These are phyloP conservation scores for Rhea americana DNA, from an alignment of 2,113 vertebrate species.

Conservation along the genomic window DNA sequence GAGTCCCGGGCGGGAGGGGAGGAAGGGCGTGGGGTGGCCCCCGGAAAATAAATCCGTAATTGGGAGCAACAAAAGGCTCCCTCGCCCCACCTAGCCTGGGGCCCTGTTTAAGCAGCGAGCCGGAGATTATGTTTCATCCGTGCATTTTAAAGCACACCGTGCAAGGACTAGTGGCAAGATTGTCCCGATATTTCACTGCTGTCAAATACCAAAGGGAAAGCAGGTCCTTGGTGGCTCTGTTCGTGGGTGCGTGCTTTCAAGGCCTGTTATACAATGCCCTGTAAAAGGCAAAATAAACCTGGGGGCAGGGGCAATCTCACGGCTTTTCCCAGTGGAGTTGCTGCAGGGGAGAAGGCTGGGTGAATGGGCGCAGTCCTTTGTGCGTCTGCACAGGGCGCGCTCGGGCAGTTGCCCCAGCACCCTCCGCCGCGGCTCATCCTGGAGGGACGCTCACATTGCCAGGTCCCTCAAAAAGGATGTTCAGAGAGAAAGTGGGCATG, in stretches of 20 bases:
- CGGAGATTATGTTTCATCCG: too few species aligned
- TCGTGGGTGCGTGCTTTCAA: rapidly evolving
- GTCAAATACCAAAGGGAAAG: rapidly evolving
- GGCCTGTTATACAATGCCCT: not conserved
- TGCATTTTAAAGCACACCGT: rapidly evolving
- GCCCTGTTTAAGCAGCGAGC: too few species aligned
- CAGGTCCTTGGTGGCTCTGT: not conserved
- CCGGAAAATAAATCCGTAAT: not conserved
- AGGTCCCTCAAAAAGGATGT: not conserved
- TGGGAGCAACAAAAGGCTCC: not conserved
- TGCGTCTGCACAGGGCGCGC: not conserved
- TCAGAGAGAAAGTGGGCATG: rapidly evolving
- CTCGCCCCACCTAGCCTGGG: not conserved
- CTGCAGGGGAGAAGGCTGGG: not conserved
- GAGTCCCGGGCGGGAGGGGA: not conserved
- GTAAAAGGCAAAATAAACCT: not conserved
- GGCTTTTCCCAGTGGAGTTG: not conserved
- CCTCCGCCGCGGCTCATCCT: not conserved
- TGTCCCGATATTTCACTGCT: not conserved
- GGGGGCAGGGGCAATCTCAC: rapidly evolving
- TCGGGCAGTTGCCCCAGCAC: not conserved
- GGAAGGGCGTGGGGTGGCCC: not conserved
- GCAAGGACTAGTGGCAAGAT: rapidly evolving
- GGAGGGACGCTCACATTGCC: rapidly evolving
- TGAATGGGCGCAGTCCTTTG: too few species aligned